A percentile compares a stretch with the other conserved stretches of the same genome.
These are phyloP conservation scores for Monoplex corrugatus DNA, from an alignment of 2,888 invertebrate species.

Conservation along the genomic window DNA sequence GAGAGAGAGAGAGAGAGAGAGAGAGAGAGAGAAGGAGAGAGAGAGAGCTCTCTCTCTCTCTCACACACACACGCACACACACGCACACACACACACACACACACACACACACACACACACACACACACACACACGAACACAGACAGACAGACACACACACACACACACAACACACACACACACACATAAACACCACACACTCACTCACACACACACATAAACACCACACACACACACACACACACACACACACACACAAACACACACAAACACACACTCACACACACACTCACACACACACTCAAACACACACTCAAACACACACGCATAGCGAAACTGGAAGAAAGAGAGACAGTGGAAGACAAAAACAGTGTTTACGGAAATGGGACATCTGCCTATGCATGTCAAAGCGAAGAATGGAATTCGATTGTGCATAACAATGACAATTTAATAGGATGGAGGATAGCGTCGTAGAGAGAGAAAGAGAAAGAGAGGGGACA, in stretches of 20 bases:
- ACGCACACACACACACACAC: too few relatives aligned
- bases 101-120: too few relatives aligned
- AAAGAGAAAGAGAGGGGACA: not conserved
- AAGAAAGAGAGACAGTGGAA: not conserved
- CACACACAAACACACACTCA: too few relatives aligned
- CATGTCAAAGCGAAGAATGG: too few relatives aligned
- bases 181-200: too few relatives aligned
- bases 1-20: not conserved
- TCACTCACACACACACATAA: not conserved
- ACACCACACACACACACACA: too few relatives aligned
- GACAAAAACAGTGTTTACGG: not conserved
- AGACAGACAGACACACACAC: not conserved
- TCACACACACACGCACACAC: not conserved
- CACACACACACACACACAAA: too few relatives aligned
- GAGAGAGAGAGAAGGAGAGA: not conserved
- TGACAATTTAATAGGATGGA: not conserved
- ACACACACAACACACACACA: too few relatives aligned
- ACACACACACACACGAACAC: too few relatives aligned
- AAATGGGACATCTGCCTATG: too few relatives aligned
- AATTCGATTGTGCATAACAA: not conserved
- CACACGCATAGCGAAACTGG: not conserved
- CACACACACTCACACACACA: not conserved
- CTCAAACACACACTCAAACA: not conserved
- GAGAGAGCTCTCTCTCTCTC: too few relatives aligned
- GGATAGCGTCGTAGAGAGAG: too few relatives aligned